Evolutionary conservation across 1,140 invertebrate genomes (phyloP), one percentile per base, ranked within the genome.

Genomic region (Drosophila punjabiensis): DNA sequence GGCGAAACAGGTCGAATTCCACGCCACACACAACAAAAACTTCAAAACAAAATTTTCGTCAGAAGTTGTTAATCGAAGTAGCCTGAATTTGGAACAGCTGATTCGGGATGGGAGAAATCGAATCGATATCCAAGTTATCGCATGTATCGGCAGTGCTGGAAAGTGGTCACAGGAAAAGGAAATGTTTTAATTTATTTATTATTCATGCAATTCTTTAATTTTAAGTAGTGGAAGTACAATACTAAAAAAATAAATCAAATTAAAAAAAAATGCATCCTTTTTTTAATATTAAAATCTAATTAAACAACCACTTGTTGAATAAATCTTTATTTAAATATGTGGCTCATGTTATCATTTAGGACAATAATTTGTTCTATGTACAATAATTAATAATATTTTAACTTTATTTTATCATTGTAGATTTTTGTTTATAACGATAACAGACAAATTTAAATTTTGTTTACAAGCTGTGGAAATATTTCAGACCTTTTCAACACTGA

Each of bases 41-140:
- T 62, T 52, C 55, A 74, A 74, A 74, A 74, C 70, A 74, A 61
- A 73, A 32, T 71, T 43, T 74, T 60, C 20, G 35, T 9, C 18
- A 45, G 47, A 74, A 74, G 55, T 74, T 74, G 48, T 74, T 62
- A 74, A 74, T 74, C 68, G 43, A 58, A 74, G 70, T 75, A 41
- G 67, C 37, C 41, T 24, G n/a, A 71, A 48, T 53, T 53, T 30
- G 18, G 55, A 62, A 62, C 69, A 75, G 71, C 71, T 75, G 71
- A 32, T 74, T 60, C 3, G 53, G 20, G 53, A 50, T 30, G 28
- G 18, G 20, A 48, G 28, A 24, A 37, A 24, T 63, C 33, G 3
- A 71, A 70, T 69, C 65, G 50, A 71, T 69, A 58, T 58, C 65
- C 14, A 69, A 18, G 18, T 18, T 48, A 71, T 71, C 48, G 63